Conservation (phyloP, 2,797 vertebrate genomes). For the Melanotaenia nigrans region DNA sequence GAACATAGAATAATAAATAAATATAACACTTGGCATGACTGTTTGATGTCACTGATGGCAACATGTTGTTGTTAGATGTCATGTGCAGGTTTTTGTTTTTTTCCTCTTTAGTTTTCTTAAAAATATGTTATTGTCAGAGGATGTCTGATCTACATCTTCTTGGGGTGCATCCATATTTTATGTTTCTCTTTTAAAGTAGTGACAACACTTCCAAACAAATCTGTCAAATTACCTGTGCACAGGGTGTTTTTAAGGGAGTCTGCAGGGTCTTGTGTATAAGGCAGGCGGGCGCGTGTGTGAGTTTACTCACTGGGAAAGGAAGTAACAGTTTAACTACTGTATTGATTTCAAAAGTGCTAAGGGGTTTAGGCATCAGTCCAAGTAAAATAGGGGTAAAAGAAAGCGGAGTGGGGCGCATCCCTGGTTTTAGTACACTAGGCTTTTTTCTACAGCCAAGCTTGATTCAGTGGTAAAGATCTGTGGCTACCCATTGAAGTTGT, state of each 20-base stretch:
- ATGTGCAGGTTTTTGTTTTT: constrained; percentile 6
- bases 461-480: constrained; percentile 78
- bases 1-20: background rate
- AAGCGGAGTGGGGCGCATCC: constrained; percentile 60
- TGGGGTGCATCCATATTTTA: constrained; percentile 57
- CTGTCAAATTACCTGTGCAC: constrained; percentile 73
- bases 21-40: constrained; percentile 9
- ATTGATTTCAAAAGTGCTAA: constrained; percentile 79
- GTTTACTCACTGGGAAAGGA: constrained; percentile 63
- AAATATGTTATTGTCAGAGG: constrained; percentile 42
- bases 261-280: constrained; percentile 58
- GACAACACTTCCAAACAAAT: constrained; percentile 67
- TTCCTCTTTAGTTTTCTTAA: constrained; percentile 24
- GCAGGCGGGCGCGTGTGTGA: constrained; percentile 29
- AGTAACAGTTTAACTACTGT: constrained; percentile 82
- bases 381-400: constrained; percentile 71
- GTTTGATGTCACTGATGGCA: background rate
- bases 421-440: constrained; percentile 62
- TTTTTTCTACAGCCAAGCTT: constrained; percentile 55
- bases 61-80: constrained; percentile 19
- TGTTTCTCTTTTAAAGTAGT: constrained; percentile 59
- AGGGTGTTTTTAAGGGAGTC: constrained; percentile 69
- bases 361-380: constrained; percentile 73
- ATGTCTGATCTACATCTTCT: constrained; percentile 34
- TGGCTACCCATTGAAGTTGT: constrained; percentile 73